Conservation (phyloP, 2,888 invertebrate species). For the Beris chalybata region DNA sequence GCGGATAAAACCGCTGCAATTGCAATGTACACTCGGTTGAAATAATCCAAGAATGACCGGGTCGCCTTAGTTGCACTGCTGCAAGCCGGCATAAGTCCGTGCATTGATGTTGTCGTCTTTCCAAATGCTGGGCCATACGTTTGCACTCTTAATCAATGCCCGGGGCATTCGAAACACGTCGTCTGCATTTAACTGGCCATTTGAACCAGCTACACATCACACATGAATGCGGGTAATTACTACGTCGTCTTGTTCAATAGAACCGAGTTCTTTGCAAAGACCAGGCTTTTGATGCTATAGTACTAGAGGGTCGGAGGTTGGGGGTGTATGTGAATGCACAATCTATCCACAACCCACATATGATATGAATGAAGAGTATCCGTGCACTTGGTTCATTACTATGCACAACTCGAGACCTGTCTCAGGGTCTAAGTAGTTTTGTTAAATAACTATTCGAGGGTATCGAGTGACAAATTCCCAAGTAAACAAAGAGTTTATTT, state of each 20-base stretch:
- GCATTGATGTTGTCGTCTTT: too few species aligned
- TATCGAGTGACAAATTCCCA: conserved; percentile 30
- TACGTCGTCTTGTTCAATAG: conserved; percentile 4
- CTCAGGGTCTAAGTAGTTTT: conserved; percentile 12
- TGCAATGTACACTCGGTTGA: too few species aligned
- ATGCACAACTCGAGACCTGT: conserved; percentile 15
- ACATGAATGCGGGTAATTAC: conserved; percentile 32
- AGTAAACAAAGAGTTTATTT: conserved; percentile 25
- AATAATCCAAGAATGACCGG: too few species aligned
- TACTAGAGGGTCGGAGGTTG: neutral
- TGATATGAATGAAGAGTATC: neutral
- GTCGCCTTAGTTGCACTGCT: too few species aligned
- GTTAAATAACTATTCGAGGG: conserved; percentile 28
- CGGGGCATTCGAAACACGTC: conserved; percentile 28
- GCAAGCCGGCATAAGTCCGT: too few species aligned
- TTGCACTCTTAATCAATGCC: conserved; percentile 29
- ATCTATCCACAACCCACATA: conserved; percentile 22
- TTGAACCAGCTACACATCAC: conserved; percentile 19
- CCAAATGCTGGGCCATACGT: conserved; percentile 1
- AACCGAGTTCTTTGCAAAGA: conserved; percentile 17
- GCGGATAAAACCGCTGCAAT: too few species aligned
- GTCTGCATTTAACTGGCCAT: conserved; percentile 23
- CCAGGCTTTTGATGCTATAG: neutral
- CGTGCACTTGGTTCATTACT: conserved; percentile 9
- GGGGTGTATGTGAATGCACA: conserved; percentile 14